Base-by-base conservation (phyloP, 2,888 invertebrate genomes). In the Oithona nana region DNA sequence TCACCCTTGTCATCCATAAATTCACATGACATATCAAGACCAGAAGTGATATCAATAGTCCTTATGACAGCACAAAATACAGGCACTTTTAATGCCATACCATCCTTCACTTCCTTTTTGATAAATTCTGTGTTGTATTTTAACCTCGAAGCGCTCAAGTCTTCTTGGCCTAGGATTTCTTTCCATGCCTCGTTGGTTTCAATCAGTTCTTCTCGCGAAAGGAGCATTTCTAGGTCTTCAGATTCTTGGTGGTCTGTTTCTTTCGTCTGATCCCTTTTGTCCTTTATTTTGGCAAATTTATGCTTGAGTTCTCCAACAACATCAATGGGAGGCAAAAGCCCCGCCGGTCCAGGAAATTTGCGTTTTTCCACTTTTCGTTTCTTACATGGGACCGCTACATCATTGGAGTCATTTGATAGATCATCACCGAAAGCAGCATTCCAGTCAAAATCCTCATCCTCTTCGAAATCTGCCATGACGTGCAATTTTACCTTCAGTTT, bases 311-410 rank as follows among this genome's bases (percentile, higher is more conserved):
- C 28, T 57, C 24, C 24, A n/a, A n/a, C n/a, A n/a, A n/a, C n/a
- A n/a, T 57, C 2, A 28, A 11, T 39, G 8, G 8, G 39, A 39
- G 39, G 39, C 11, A 57, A n/a, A 28, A 57, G 24, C 11, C 57
- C 57, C 26, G 57, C 57, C 13, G 57, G 57, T 57, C 57, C 57
- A 3, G 57, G 57, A 30, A 57, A 57, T 4, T 57, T 24, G 13
- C 57, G 6, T 39, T 6, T 16, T 16, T 39, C 39, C 39, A 39
- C 6, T 39, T 16, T 39, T 6, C 8, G 39, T 16, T 39, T 39
- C 16, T 39, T 39, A 39, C 8, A n/a, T n/a, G n/a, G n/a, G n/a
- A n/a, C n/a, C n/a, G n/a, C n/a, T n/a, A n/a, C n/a, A n/a, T 39
- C 39, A 11, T 39, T 16, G 39, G 39, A 6, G 8, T 39, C 39